Evolutionary conservation across 2,797 vertebrate genomes (phyloP).

Genomic region (Karalla daura): DNA sequence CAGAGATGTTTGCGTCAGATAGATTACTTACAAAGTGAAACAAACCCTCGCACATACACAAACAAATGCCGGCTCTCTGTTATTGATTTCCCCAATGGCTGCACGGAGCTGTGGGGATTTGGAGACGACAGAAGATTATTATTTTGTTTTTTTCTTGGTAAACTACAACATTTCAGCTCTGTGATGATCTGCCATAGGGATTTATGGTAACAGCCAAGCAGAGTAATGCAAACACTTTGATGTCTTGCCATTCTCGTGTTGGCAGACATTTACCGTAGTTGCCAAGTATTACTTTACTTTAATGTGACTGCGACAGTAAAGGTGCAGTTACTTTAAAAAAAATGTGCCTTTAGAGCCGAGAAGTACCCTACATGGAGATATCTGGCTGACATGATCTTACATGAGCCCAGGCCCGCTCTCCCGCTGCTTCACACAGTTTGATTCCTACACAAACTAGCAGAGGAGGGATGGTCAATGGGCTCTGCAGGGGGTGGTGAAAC

Average conservation of each 20-base stretch:
- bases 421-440: slow-evolving; percentile 16
- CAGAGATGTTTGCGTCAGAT: slow-evolving; percentile 45
- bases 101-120: slow-evolving; percentile 9
- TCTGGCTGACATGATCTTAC: slow-evolving; percentile 3
- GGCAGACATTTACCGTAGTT: slow-evolving; percentile 24
- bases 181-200: slow-evolving; percentile 6
- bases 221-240: slow-evolving; percentile 28
- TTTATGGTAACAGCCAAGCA: slow-evolving; percentile 11
- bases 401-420: slow-evolving; percentile 10
- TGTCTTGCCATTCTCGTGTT: slow-evolving; percentile 4
- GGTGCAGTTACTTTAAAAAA: slow-evolving; percentile 6
- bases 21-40: slow-evolving; percentile 45
- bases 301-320: not conserved
- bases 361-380: slow-evolving; percentile 23
- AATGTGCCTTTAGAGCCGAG: not conserved
- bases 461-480: slow-evolving; percentile 27
- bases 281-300: slow-evolving; percentile 17
- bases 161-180: slow-evolving; percentile 25
- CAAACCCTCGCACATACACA: slow-evolving; percentile 41
- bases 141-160: slow-evolving; percentile 36
- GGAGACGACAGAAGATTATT: slow-evolving; percentile 29
- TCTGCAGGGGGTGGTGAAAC: slow-evolving; percentile 28
- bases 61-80: slow-evolving; percentile 39
- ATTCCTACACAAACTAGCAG: slow-evolving; percentile 40
- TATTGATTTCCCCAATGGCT: slow-evolving; percentile 49